These are phyloP conservation scores for Gadus macrocephalus DNA, from an alignment of 2,113 vertebrate species.

Conservation along the genomic window DNA sequence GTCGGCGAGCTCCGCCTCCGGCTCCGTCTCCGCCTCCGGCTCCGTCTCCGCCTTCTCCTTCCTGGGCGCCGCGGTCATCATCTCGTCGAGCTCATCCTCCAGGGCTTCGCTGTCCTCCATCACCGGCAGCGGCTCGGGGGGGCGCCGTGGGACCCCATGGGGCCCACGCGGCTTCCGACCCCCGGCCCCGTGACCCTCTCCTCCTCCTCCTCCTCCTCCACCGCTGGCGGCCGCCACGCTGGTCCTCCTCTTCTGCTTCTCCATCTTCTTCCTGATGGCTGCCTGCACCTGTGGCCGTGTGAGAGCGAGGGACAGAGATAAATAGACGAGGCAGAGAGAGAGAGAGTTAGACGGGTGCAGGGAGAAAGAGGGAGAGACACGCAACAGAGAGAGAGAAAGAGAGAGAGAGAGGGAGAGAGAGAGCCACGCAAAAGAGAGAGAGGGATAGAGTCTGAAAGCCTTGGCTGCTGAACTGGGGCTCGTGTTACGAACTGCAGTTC, in stretches of 20 bases:
- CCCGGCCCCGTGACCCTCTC: constrained; percentile 19
- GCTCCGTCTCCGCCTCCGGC: constrained; percentile 30
- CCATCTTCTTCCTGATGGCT: constrained; percentile 70
- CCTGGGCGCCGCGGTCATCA: constrained; percentile 24
- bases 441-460: neutral
- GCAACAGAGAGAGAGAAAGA: too few relatives aligned
- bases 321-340: neutral
- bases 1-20: constrained; percentile 40
- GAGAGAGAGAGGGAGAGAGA: neutral
- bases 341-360: too few relatives aligned
- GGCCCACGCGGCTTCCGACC: constrained; percentile 11
- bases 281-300: constrained; percentile 65
- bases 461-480: too few relatives aligned
- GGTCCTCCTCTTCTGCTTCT: constrained; percentile 62
- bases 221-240: constrained; percentile 13
- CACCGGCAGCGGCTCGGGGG: neutral
- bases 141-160: neutral
- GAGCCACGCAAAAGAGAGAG: neutral
- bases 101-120: constrained; percentile 22
- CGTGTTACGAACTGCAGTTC: too few relatives aligned
- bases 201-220: neutral
- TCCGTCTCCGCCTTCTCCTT: constrained; percentile 29
- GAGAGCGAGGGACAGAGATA: too few relatives aligned
- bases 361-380: too few relatives aligned
- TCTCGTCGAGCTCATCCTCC: constrained; percentile 34